Percentiles rank a stretch among this genome's conserved stretches.
These are phyloP conservation scores for Drosophila parabipectinata DNA, from an alignment of 1,140 invertebrate genomes.

Conservation along the genomic window DNA sequence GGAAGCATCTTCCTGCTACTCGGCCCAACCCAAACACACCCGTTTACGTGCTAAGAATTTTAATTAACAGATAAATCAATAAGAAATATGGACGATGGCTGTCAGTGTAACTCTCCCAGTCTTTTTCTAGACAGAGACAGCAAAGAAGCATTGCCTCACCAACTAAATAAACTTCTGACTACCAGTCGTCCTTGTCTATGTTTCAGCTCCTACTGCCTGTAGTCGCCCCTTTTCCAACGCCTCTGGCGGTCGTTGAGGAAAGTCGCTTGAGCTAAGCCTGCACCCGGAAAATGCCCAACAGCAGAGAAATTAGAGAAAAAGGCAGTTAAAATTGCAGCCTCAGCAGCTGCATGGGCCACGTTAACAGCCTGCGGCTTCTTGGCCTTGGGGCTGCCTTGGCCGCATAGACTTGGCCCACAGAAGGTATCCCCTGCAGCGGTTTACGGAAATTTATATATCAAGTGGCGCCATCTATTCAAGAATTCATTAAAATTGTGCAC, in stretches of 20 bases:
- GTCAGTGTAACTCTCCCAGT: slow-evolving; percentile 61
- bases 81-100: slow-evolving; percentile 82
- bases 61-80: slow-evolving; percentile 83
- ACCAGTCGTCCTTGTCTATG: slow-evolving; percentile 47
- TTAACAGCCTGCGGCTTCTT: slow-evolving; percentile 45
- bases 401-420: slow-evolving; percentile 24
- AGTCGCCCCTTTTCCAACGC: neutral
- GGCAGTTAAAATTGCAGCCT: slow-evolving; percentile 70
- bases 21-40: slow-evolving; percentile 53
- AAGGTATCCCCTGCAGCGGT: slow-evolving; percentile 13
- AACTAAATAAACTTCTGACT: slow-evolving; percentile 77
- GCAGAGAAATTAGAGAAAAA: slow-evolving; percentile 70
- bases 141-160: slow-evolving; percentile 49
- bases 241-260: slow-evolving; percentile 38
- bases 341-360: slow-evolving; percentile 30
- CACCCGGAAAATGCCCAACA: slow-evolving; percentile 55
- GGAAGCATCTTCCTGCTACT: slow-evolving; percentile 31
- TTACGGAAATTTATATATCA: neutral
- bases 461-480: neutral
- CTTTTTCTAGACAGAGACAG: slow-evolving; percentile 31
- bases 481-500: neutral
- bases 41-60: slow-evolving; percentile 80
- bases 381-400: slow-evolving; percentile 30
- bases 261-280: slow-evolving; percentile 64
- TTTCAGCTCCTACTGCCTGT: slow-evolving; percentile 17